Percentiles rank a stretch among this genome's conserved stretches.
These are phyloP conservation scores for Amblyopsis hoosieri DNA, from an alignment of 2,797 vertebrate genomes.

Conservation along the genomic window DNA sequence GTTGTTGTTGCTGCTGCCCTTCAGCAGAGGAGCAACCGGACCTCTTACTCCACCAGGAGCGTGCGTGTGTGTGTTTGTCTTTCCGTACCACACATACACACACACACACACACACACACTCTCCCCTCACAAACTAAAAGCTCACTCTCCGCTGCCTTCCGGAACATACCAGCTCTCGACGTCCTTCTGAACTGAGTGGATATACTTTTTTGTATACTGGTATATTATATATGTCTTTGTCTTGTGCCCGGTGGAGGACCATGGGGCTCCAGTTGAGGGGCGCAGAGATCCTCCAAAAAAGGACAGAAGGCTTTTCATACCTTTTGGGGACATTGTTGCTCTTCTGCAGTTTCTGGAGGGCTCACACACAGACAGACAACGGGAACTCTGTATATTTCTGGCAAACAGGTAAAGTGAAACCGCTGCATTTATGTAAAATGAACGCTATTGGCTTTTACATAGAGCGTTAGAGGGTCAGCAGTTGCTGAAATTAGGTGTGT, in stretches of 20 bases:
- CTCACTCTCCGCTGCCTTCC: background rate
- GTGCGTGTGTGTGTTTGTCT: slow-evolving; percentile 25
- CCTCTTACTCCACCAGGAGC: slow-evolving; percentile 60
- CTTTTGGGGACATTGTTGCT: slow-evolving; percentile 79
- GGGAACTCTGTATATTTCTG: slow-evolving; percentile 90
- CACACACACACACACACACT: slow-evolving; percentile 21
- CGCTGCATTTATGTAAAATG: slow-evolving; percentile 40
- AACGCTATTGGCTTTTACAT: slow-evolving; percentile 34
- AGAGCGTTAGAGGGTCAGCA: slow-evolving; percentile 12
- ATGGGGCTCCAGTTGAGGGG: background rate
- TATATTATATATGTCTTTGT: slow-evolving; percentile 76
- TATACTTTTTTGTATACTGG: slow-evolving; percentile 63
- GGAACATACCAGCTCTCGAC: slow-evolving; percentile 14
- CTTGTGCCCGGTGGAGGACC: slow-evolving; percentile 64
- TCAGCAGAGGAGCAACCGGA: slow-evolving; percentile 45
- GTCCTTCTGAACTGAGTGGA: slow-evolving; percentile 70
- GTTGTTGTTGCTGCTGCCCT: slow-evolving; percentile 39
- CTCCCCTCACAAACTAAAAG: background rate
- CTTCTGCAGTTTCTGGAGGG: slow-evolving; percentile 74
- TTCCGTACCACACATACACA: slow-evolving; percentile 18
- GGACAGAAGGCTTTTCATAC: slow-evolving; percentile 56
- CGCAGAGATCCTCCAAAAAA: slow-evolving; percentile 54
- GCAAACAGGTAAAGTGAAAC: slow-evolving; percentile 86
- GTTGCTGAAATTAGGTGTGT: background rate
- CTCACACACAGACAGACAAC: slow-evolving; percentile 80